A percentile compares a stretch with the other conserved stretches of the same genome.
These are phyloP conservation scores for Luscinia megarhynchos DNA, from an alignment of 2,797 vertebrate species.

Conservation along the genomic window DNA sequence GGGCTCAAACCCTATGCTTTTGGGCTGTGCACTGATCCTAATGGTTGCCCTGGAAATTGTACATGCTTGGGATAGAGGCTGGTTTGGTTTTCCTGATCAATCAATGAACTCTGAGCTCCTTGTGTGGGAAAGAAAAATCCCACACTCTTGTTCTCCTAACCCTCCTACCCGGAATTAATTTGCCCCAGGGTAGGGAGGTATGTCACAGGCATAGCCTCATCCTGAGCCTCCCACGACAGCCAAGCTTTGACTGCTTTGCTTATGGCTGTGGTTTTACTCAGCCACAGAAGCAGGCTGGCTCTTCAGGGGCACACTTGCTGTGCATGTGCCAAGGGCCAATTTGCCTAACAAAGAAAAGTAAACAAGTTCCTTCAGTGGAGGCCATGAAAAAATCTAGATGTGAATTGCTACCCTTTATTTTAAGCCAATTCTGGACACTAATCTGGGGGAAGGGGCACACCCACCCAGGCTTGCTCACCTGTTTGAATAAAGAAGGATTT, in stretches of 20 bases:
- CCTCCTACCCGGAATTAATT: background rate
- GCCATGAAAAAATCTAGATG: background rate
- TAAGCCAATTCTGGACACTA: background rate
- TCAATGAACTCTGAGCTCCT: background rate
- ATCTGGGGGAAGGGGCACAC: background rate
- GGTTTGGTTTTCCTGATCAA: accelerated
- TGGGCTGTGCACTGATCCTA: accelerated
- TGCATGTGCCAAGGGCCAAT: accelerated
- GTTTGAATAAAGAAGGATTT: background rate
- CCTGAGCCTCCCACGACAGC: background rate
- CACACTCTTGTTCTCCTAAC: background rate
- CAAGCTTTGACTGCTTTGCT: background rate
- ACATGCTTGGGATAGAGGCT: background rate
- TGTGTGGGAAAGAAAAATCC: background rate
- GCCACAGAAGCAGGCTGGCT: background rate
- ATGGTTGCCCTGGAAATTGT: background rate
- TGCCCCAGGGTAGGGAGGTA: background rate
- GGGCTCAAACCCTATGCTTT: background rate
- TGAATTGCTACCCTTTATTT: background rate
- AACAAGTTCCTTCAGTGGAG: background rate
- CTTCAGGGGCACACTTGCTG: background rate
- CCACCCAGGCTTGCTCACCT: background rate
- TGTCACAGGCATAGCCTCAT: background rate
- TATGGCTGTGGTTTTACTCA: background rate
- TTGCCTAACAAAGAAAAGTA: background rate